Base-by-base conservation (phyloP, 1,140 invertebrate genomes). In the Drosophila bocki region DNA sequence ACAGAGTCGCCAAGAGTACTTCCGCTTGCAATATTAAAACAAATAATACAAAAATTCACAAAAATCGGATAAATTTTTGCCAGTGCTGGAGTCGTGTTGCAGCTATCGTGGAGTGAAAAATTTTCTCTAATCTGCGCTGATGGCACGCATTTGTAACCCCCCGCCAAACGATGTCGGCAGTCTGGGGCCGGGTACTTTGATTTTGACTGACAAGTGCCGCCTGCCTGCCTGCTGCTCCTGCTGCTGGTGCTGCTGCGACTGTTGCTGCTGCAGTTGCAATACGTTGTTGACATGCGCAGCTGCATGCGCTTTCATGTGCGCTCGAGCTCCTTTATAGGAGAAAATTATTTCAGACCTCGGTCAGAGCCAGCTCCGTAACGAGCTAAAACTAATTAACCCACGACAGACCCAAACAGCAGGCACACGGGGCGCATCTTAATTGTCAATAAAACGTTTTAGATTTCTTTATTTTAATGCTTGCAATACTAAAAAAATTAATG, bases 131-230 rank as follows among this genome's bases (percentile, higher is more conserved):
- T 88, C 84, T 88, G 70, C 82, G 68, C 75, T 90, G 85, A 90
- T 90, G 85, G 61, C 69, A 72, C 80, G 83, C 84, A 88, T 88
- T 83, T 80, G 84, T 61, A 42, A 47, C 56, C 76, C 47, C 59
- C 47, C 51, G 48, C 51, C 75, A 86, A 84, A 86, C 85, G 82
- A 85, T 82, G 82, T 75, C 79, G 76, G 82, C 76, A 83, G 74
- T 72, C 79, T 62, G 82, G 62, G 50, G 80, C 80, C 72, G 58
- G 57, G 71, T 83, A 91, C 85, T 90, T 90, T 91, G 85, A 91
- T 90, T 90, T 90, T 90, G 85, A 90, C 85, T 85, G 85, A 90
- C 85, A 90, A 90, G 85, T 90, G 85, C 85, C 85, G 85, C 85
- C 78, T 90, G 81, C 76, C 50, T 58, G 76, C n/a, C 26, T 56